Evolutionary conservation across 2,797 vertebrate genomes (phyloP), one percentile per base, ranked within the genome.

Genomic region (Eospalax fontanierii): DNA sequence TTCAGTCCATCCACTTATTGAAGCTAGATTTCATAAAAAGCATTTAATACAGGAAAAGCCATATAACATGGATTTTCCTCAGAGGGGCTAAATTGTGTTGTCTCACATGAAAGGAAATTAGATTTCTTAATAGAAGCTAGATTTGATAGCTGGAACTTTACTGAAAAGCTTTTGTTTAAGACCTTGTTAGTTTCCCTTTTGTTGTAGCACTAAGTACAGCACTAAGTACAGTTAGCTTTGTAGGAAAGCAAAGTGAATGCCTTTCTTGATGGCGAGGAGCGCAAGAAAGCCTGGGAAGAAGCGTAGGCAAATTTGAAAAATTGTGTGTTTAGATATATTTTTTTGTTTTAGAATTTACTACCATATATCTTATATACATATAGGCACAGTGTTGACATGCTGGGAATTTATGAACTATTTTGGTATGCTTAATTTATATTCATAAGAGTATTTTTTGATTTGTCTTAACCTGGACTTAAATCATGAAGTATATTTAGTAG

Each of bases 121-220:
- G 14, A 66, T 80, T 92, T 93, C 70, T 93, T 96, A 78, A 73
- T 88, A 81, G 81, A 68, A 81, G n/a, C n/a, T 54, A 71, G 40
- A 63, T 89, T 84, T 95, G 54, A 18, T 90, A 74, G 26, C 63
- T 10, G 9, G 83, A 68, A 50, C 50, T 9, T 76, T 73, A 70
- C 33, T 35, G 88, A 87, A 70, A 28, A 40, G 38, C 10, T 89
- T 93, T 87, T 76, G 11, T 86, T 93, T 59, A 74, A 89, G 81
- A 81, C 4, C 26, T 16, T 73, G 84, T 83, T 14, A 50, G 10
- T 87, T 76, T 89, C 65, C n/a, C 24, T 90, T 43, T 22, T 4
- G 57, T 80, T 46, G 5, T 65, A 71, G 18, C 43, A 21, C 38
- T 57, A 73, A 61, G 63, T 11, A 12, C 38, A 50, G 61, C 18